Evolutionary conservation across 2,888 invertebrate species (phyloP).

Genomic region (Diachrysia chrysitis): DNA sequence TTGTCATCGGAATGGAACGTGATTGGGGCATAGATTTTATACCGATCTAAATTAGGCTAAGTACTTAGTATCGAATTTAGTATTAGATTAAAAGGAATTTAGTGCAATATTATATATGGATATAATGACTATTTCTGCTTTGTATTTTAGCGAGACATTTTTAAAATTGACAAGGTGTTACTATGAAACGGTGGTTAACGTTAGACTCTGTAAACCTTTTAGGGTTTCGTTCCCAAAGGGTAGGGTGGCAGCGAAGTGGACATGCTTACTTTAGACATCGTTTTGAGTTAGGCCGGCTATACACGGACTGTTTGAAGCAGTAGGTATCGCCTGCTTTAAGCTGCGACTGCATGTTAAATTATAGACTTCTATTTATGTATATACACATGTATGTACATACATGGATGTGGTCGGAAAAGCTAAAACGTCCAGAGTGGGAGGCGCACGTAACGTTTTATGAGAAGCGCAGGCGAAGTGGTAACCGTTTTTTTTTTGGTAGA

Average conservation of each 20-base stretch:
- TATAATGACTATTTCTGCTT: background rate
- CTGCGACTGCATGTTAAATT: no score
- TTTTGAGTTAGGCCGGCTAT: no score
- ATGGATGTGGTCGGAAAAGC: no score
- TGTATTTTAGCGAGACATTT: background rate
- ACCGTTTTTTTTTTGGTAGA: no score
- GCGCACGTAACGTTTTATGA: no score
- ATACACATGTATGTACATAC: no score
- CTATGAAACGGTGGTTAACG: background rate
- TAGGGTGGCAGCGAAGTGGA: background rate
- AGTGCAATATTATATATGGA: constrained; percentile 57
- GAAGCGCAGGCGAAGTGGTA: no score
- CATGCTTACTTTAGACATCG: background rate
- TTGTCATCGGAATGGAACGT: constrained; percentile 56
- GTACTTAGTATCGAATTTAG: constrained; percentile 44
- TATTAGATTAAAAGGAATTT: constrained; percentile 35
- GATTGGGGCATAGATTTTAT: constrained; percentile 70
- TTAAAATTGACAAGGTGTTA: background rate
- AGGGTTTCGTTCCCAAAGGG: background rate
- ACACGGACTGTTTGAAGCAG: no score
- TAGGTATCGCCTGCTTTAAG: no score
- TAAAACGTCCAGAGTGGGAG: no score
- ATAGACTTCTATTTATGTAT: no score
- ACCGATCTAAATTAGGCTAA: constrained; percentile 31
- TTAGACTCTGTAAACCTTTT: background rate